These are phyloP conservation scores for Drosophila arawakana DNA, from an alignment of 1,140 invertebrate genomes.

Conservation along the genomic window DNA sequence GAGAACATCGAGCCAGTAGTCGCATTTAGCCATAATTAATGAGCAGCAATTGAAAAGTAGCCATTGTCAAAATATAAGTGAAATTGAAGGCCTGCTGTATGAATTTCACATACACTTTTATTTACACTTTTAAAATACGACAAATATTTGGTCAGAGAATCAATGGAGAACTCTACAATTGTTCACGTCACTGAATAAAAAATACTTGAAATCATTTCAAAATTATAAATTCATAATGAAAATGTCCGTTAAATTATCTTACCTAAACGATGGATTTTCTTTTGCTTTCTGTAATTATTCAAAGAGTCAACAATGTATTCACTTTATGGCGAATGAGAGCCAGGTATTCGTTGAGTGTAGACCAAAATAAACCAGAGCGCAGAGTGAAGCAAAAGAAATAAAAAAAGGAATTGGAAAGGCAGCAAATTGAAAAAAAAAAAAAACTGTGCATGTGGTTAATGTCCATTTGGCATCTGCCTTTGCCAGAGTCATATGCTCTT, in stretches of 20 bases:
- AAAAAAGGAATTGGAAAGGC: constrained; percentile 14
- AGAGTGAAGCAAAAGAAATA: constrained; percentile 1
- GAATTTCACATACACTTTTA: not conserved
- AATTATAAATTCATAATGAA: too few relatives aligned
- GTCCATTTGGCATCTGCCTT: constrained; percentile 64
- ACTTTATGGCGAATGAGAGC: not conserved
- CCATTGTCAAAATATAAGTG: not conserved
- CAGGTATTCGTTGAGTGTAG: constrained; percentile 17
- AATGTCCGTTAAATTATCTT: not conserved
- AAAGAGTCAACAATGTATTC: not conserved
- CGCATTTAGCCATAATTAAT: constrained; percentile 39
- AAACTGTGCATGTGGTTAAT: constrained; percentile 71
- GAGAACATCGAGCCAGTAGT: constrained; percentile 21
- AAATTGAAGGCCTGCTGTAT: not conserved
- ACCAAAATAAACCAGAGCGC: not conserved
- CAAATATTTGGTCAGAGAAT: too few relatives aligned
- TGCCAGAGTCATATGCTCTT: constrained; percentile 52
- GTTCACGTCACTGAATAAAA: too few relatives aligned
- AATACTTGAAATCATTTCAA: too few relatives aligned
- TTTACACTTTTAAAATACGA: too few relatives aligned
- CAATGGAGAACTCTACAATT: too few relatives aligned
- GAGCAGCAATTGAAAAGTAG: constrained; percentile 37
- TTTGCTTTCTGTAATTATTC: not conserved
- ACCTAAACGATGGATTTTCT: not conserved
- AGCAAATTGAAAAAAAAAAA: constrained; percentile 40